Evolutionary conservation across 2,113 vertebrate species (phyloP).

Genomic region (Melanotaenia duboulayi): DNA sequence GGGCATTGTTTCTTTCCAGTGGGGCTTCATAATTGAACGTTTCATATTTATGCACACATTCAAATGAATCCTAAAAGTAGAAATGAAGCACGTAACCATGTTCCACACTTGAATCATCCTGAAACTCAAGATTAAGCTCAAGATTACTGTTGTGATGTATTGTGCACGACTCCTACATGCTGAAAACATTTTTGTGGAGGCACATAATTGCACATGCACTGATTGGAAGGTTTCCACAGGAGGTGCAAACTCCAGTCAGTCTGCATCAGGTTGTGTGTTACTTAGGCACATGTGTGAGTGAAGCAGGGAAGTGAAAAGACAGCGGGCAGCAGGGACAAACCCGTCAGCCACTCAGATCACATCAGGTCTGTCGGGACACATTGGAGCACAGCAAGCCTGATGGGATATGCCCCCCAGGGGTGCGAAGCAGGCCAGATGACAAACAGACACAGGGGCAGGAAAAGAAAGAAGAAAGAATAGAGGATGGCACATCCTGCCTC

Average conservation of each 20-base stretch:
- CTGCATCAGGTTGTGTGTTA: conserved; percentile 69
- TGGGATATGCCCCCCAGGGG: conserved; percentile 78
- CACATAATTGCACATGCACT: conserved; percentile 15
- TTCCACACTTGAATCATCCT: conserved; percentile 37
- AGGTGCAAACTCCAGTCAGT: conserved; percentile 64
- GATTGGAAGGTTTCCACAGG: conserved; percentile 43
- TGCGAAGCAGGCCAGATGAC: conserved; percentile 81
- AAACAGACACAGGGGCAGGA: conserved; percentile 69
- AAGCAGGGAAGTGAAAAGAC: conserved; percentile 76
- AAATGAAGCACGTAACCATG: conserved; percentile 40
- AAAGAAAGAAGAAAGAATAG: conserved; percentile 65
- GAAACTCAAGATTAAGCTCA: conserved; percentile 43
- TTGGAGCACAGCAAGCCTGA: conserved; percentile 82
- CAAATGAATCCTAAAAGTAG: conserved; percentile 62
- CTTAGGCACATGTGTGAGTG: conserved; percentile 58
- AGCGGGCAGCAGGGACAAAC: conserved; percentile 82
- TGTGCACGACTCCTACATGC: not conserved
- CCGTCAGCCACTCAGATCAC: conserved; percentile 84
- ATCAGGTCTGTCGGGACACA: conserved; percentile 86
- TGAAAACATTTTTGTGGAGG: conserved; percentile 11
- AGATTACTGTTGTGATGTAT: conserved; percentile 24
- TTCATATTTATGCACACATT: conserved; percentile 69
- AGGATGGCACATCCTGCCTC: conserved; percentile 66
- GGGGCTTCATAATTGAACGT: conserved; percentile 75
- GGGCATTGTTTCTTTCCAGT: conserved; percentile 82